These are phyloP conservation scores for Ophion costatus DNA, from an alignment of 2,888 invertebrate species.

Conservation along the genomic window DNA sequence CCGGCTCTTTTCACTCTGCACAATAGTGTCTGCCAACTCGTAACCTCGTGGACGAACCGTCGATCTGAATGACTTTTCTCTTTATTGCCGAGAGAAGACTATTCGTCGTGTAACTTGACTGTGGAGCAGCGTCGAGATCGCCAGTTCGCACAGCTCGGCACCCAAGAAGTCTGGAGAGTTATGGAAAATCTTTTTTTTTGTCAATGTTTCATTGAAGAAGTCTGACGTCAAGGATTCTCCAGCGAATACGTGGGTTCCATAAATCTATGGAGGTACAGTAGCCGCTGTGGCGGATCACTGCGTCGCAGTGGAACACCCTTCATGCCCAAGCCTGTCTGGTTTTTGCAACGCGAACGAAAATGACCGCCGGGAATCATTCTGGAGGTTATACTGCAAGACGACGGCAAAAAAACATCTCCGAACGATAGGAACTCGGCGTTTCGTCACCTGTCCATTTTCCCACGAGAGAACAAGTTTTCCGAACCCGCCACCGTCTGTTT, in stretches of 20 bases:
- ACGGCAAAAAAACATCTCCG: neutral
- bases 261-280: neutral
- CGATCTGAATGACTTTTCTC: neutral
- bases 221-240: too few species aligned
- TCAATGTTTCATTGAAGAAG: neutral
- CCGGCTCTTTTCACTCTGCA: conserved; percentile 20
- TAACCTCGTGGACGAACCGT: neutral
- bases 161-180: too few species aligned
- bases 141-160: too few species aligned
- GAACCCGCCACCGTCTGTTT: conserved; percentile 2
- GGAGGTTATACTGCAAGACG: neutral
- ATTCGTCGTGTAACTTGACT: too few species aligned
- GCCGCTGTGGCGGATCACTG: neutral
- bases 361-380: neutral
- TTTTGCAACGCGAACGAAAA: too few species aligned
- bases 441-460: conserved; percentile 38
- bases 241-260: neutral
- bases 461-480: conserved; percentile 4
- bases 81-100: too few species aligned
- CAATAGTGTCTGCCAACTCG: neutral
- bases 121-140: too few species aligned
- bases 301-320: neutral
- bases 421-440: neutral
- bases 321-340: neutral
- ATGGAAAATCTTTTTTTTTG: too few species aligned